These are phyloP conservation scores for Drosophila buzzatii DNA, from an alignment of 2,888 invertebrate genomes.

Conservation along the genomic window DNA sequence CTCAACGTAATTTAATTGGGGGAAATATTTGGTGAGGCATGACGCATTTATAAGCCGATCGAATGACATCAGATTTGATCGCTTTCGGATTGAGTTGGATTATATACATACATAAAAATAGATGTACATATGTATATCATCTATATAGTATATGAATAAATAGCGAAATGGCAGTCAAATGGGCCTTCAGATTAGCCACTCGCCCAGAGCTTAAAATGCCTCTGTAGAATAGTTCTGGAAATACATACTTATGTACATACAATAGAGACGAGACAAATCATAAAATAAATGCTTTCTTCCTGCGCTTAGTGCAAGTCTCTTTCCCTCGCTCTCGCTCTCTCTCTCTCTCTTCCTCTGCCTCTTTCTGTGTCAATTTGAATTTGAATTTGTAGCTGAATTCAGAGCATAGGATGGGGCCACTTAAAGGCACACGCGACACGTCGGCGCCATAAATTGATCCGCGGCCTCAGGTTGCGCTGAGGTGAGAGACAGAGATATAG, in stretches of 20 bases:
- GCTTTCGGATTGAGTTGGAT: constrained; percentile 20
- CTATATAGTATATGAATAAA: not conserved
- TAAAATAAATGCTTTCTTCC: constrained; percentile 77
- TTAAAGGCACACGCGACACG: constrained; percentile 75
- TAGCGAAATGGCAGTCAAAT: constrained; percentile 52
- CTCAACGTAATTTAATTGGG: constrained; percentile 19
- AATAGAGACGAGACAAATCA: constrained; percentile 28
- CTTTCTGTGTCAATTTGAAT: constrained; percentile 25
- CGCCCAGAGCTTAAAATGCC: constrained; percentile 22
- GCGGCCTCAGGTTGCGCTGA: constrained; percentile 73
- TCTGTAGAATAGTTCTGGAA: constrained; percentile 21
- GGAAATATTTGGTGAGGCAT: constrained; percentile 24
- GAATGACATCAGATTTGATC: constrained; percentile 66
- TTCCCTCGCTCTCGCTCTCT: not conserved
- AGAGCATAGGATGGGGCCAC: constrained; percentile 68
- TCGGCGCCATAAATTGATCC: constrained; percentile 72
- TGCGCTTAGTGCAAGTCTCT: constrained; percentile 64
- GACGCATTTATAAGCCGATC: constrained; percentile 51
- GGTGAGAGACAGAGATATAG: constrained; percentile 3
- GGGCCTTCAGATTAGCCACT: constrained; percentile 39
- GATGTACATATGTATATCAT: not conserved
- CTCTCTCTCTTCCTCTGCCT: constrained; percentile 7
- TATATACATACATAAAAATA: constrained; percentile 14
- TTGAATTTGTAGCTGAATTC: constrained; percentile 31
- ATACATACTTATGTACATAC: constrained; percentile 3